Base-by-base conservation (phyloP, 2,113 vertebrate species). In the Actinemys pallida region DNA sequence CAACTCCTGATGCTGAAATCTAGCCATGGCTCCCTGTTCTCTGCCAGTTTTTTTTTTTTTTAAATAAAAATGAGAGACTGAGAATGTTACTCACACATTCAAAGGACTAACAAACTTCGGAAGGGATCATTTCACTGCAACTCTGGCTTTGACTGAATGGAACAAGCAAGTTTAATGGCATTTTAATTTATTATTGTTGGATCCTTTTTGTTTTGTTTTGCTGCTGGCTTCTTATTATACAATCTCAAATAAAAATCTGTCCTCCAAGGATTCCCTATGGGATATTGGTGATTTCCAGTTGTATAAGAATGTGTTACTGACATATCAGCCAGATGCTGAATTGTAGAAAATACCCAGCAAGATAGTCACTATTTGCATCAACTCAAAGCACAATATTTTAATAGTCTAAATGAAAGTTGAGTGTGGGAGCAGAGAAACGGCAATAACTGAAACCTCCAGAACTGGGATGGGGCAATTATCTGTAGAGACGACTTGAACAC, bases 171-270 rank as follows among this genome's bases (percentile, higher is more conserved):
- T 89, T 81, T 79, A 89, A 85, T 84, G 29, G 42, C 9, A 62
- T 1, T 81, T 88, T 1, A 0, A 49, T 7, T 90, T 52, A 17
- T 4, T 94, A 1, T 59, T 2, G 20, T 6, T 59, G 2, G 2
- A 80, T 62, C 17, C 29, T 81, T 82, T 56, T 16, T 76, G 1
- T 54, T 95, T 91, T 53, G 6, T 79, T 90, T 91, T 93, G 50
- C 29, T 57, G 49, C 17, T 27, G 0, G 0, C 50, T 97, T 84
- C 39, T 56, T 90, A 47, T 29, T 84, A 31, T 3, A 1, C 22
- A 49, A 49, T 4, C 75, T 94, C 24, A 76, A 20, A 7, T 90
- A 49, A 90, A 53, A 95, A 47, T 29, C 42, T 47, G 42, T 47
- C 27, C 6, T 79, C 31, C 84, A 50, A 86, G 10, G 39, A 89